Evolutionary conservation across 23 tunicate species (phyloP).

Genomic region (Halocynthia aurantium): DNA sequence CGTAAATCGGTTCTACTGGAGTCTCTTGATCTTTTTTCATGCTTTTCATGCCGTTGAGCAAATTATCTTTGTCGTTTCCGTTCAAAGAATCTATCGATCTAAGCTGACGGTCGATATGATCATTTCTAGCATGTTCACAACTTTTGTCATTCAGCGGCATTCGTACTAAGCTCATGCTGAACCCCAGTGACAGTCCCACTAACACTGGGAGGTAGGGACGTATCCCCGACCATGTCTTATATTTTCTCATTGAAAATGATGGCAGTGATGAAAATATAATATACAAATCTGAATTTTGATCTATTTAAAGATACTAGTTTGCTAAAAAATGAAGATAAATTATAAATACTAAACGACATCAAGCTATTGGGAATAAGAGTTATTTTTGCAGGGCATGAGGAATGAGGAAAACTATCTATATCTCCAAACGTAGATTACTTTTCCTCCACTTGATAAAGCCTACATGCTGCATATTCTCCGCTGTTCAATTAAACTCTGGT

Average conservation of each 20-base stretch:
- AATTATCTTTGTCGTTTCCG: background rate
- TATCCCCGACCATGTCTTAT: conserved; percentile 14
- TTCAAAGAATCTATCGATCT: conserved; percentile 12
- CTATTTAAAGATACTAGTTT: no score
- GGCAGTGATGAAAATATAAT: no score
- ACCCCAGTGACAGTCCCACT: conserved; percentile 74
- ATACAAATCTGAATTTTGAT: no score
- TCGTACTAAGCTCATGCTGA: conserved; percentile 79
- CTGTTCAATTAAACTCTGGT: no score
- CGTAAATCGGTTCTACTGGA: conserved; percentile 70
- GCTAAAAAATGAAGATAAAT: no score
- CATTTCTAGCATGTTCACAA: conserved; percentile 68
- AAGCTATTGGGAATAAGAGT: no score
- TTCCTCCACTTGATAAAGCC: no score
- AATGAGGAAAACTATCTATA: no score
- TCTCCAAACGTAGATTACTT: no score
- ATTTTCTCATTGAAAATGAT: conserved; percentile 7
- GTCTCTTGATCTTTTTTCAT: conserved; percentile 58
- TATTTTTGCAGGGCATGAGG: no score
- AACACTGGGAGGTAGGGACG: conserved; percentile 78
- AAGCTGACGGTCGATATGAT: conserved; percentile 54
- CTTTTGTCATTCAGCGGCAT: conserved; percentile 68
- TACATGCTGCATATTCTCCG: no score
- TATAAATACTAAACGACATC: no score
- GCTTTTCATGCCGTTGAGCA: background rate